Base-by-base conservation (phyloP, 2,888 invertebrate species). In the Anthophora plumipes region DNA sequence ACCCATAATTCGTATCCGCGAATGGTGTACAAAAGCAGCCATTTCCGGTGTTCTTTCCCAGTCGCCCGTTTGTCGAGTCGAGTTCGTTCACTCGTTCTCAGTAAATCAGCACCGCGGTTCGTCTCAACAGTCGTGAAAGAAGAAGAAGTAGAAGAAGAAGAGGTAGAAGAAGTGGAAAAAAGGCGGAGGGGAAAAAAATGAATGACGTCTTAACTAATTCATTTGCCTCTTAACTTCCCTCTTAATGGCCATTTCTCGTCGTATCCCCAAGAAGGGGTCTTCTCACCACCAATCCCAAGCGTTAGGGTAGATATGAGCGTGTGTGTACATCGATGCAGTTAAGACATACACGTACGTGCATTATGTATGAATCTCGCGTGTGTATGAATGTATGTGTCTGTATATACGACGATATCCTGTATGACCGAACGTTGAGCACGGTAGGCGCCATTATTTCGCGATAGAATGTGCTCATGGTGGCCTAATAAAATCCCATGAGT, bases 401-500 rank as follows among this genome's bases (percentile, higher is more conserved):
- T 25, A 7, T 61, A 25, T 37, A 59, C 39, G 39, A 48, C 46
- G 54, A 64, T 64, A 67, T 43, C 43, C 50, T 31, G 81, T 59
- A 57, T 2, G 64, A 59, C n/a, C n/a, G 77, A 54, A 69, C 79
- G 83, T 85, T 78, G 77, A 67, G 82, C 72, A 79, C 61, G 71
- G 76, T 73, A 76, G 80, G 46, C 80, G 80, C 83, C 80, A 85
- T 90, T 86, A 89, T 90, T 81, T 81, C 79, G 88, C 85, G 84
- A 88, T 90, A 90, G 89, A 90, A 88, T 86, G 83, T 83, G 84
- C 79, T 67, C 81, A 76, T 81, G 83, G 85, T 83, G 86, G 85
- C 86, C 90, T 89, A 90, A 90, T 90, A 90, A 90, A 90, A 90
- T 89, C 89, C 87, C 88, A 88, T 89, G 90, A 88, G 89, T 90